A percentile compares a stretch with the other conserved stretches of the same genome.
These are phyloP conservation scores for Xylota segnis DNA, from an alignment of 2,888 invertebrate species.

Conservation along the genomic window DNA sequence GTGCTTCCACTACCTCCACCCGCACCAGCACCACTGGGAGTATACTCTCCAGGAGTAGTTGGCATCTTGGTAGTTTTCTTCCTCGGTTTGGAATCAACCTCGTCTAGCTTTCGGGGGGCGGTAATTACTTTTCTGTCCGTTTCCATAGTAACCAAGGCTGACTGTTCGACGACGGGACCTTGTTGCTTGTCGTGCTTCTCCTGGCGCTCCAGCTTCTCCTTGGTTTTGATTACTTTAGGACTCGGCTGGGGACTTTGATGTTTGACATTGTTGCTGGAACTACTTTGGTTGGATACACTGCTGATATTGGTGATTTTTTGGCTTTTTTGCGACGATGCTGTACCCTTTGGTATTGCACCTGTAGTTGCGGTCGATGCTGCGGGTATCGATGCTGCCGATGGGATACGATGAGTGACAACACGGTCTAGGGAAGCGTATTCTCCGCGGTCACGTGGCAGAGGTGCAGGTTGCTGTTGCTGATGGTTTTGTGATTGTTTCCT, in stretches of 20 bases:
- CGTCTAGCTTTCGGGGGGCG: slow-evolving; percentile 45
- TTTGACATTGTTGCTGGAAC: slow-evolving; percentile 42
- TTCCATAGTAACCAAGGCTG: slow-evolving; percentile 49
- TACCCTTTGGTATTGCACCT: slow-evolving; percentile 82
- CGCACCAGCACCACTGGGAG: too few species aligned
- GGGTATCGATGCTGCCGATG: slow-evolving; percentile 6
- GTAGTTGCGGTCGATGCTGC: slow-evolving; percentile 77
- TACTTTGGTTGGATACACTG: not conserved
- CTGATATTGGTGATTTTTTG: slow-evolving; percentile 43
- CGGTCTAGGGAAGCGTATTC: slow-evolving; percentile 83
- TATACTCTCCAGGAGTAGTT: slow-evolving; percentile 43
- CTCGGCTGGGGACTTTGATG: slow-evolving; percentile 76
- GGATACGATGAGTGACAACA: slow-evolving; percentile 50
- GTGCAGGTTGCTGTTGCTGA: slow-evolving; percentile 45
- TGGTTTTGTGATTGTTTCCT: slow-evolving; percentile 70
- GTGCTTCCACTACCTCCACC: slow-evolving; percentile 23
- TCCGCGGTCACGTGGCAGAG: slow-evolving; percentile 77
- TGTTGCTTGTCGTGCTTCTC: slow-evolving; percentile 58
- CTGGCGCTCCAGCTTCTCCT: slow-evolving; percentile 60
- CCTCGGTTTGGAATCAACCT: slow-evolving; percentile 31
- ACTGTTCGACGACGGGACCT: slow-evolving; percentile 33
- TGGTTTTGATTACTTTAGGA: slow-evolving; percentile 70
- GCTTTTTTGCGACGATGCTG: slow-evolving; percentile 53
- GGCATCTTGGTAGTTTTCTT: slow-evolving; percentile 58
- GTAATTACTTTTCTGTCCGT: slow-evolving; percentile 56